Evolutionary conservation across 2,113 vertebrate genomes (phyloP), one percentile per base, ranked within the genome.

Genomic region (Cyphotilapia sp.): DNA sequence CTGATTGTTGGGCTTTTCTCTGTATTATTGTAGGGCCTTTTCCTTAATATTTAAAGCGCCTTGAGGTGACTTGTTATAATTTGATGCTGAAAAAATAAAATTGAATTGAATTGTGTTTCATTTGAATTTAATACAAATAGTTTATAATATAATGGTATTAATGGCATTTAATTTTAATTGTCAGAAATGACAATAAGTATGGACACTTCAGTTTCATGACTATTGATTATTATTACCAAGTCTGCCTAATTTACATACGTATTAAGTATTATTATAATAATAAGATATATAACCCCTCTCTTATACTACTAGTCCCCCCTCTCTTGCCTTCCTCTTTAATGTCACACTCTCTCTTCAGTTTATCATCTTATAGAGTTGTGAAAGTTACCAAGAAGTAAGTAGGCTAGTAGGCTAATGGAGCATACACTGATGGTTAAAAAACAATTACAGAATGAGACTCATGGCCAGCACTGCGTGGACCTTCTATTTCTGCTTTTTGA

Each of bases 321-420:
- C 22, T 47, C 56, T 63, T n/a, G 11, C 27, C 27, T 35, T 82
- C 57, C 8, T 31, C 27, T n/a, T 66, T 13, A 51, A 13, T 83
- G 19, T 7, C 16, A 19, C 42, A 49, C 9, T 81, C 45, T 54
- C 4, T 53, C n/a, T n/a, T 71, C 42, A 24, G 27, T 54, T 49
- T 10, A 76, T 12, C 16, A 2, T 85, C 29, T 47, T 71, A 57
- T 17, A 66, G 63, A 78, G 27, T n/a, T 81, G 80, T 40, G 12
- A 61, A 33, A 42, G 13, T 31, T 45, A 33, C n/a, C 29, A 54
- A 51, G 54, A 66, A 91, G 63, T 89, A 90, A 91, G 63, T 89
- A 81, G 86, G 88, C 88, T 22, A 82, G 69, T 78, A 35, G 85
- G 87, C 87, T 63, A 87, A 69, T 59, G n/a, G 53, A 63, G 63